A percentile compares a stretch with the other conserved stretches of the same genome.
These are phyloP conservation scores for Cassiopea andromeda DNA, from an alignment of 30 jellyfish, hydroid and myxozoan genomes.

Conservation along the genomic window DNA sequence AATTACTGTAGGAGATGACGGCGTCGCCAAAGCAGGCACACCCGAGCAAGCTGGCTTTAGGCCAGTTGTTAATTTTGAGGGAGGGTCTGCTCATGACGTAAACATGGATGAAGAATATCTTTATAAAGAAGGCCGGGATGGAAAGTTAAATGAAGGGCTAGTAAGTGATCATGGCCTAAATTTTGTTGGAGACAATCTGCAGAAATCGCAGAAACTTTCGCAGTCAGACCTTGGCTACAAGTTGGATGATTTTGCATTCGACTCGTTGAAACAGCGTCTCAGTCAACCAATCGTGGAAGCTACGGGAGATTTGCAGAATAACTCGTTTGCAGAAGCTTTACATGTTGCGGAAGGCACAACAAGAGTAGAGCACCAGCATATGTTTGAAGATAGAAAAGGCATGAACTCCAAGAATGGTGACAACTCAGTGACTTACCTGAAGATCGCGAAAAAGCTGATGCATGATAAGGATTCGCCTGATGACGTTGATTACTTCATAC, in stretches of 20 bases:
- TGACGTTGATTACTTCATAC: conserved; percentile 29
- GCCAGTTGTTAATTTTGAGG: conserved; percentile 59
- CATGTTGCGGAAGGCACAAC: background rate
- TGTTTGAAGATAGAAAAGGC: conserved; percentile 73
- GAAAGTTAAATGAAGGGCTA: conserved; percentile 11
- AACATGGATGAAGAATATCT: conserved; percentile 47
- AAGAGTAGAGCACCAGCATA: background rate
- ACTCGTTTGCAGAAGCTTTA: background rate
- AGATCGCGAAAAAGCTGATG: conserved; percentile 63
- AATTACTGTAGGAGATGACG: conserved; percentile 53
- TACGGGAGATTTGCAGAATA: background rate
- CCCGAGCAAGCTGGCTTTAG: conserved; percentile 34
- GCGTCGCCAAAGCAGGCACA: conserved; percentile 9
- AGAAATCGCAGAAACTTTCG: background rate
- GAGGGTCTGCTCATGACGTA: conserved; percentile 11
- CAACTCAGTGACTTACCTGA: conserved; percentile 57
- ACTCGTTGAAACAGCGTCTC: background rate
- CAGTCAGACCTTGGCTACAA: conserved; percentile 7
- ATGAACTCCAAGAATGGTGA: conserved; percentile 51
- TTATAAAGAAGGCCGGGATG: conserved; percentile 28
- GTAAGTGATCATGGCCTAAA: conserved; percentile 10
- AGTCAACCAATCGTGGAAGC: background rate
- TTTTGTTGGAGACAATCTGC: background rate
- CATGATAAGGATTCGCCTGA: conserved; percentile 24
- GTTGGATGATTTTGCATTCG: conserved; percentile 4